Conservation (phyloP, 2,888 invertebrate genomes). For the Baccha elongata region DNA sequence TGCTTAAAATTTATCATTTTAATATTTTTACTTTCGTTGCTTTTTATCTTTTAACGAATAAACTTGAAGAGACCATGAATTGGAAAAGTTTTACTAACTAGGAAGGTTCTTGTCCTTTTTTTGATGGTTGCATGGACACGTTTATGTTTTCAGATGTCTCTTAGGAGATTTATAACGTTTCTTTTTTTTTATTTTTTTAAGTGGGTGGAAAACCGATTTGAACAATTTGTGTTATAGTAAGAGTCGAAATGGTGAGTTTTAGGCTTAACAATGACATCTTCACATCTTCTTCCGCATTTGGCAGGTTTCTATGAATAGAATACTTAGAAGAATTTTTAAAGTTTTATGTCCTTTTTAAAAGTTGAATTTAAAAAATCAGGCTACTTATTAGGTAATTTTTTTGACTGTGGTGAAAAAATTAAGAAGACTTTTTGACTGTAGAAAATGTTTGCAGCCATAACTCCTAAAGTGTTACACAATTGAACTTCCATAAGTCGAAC, state of each 20-base stretch:
- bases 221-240: neutral
- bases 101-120: neutral
- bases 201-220: too few relatives aligned
- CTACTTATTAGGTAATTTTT: too few relatives aligned
- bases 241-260: neutral
- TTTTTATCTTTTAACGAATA: slow-evolving; percentile 6
- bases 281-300: too few relatives aligned
- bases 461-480: too few relatives aligned
- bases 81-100: slow-evolving; percentile 23
- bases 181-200: neutral
- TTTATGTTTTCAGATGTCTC: slow-evolving; percentile 1
- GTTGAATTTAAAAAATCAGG: too few relatives aligned
- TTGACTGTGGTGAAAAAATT: too few relatives aligned
- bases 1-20: slow-evolving; percentile 42
- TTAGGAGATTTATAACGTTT: slow-evolving; percentile 13
- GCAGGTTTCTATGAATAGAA: neutral
- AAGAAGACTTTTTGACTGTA: too few relatives aligned
- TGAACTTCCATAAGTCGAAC: too few relatives aligned
- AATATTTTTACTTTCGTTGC: slow-evolving; percentile 26
- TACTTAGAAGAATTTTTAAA: neutral
- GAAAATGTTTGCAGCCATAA: too few relatives aligned
- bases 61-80: slow-evolving; percentile 13
- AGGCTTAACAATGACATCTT: too few relatives aligned
- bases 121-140: neutral
- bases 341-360: neutral